Conservation (phyloP, 2,888 invertebrate genomes). For the Colletes collaris region DNA sequence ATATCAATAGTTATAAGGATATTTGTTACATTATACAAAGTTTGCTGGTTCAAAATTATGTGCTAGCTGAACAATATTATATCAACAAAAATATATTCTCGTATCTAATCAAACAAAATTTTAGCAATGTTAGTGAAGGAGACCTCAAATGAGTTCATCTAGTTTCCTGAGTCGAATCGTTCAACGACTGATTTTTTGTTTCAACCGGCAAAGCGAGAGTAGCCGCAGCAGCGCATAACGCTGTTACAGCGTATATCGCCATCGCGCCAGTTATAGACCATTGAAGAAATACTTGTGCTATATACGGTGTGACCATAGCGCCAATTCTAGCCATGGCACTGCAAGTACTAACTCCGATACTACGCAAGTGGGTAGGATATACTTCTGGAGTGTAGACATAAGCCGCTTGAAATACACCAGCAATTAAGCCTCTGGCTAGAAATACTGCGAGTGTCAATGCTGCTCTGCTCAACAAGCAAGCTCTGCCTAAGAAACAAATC, state of each 20-base stretch:
- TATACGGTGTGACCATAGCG: slow-evolving; percentile 96
- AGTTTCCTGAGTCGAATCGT: slow-evolving; percentile 49
- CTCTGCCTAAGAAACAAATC: slow-evolving; percentile 89
- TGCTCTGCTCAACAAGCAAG: slow-evolving; percentile 86
- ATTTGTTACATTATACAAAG: slow-evolving; percentile 17
- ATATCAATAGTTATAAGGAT: slow-evolving; percentile 38
- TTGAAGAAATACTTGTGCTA: slow-evolving; percentile 94
- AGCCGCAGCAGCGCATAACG: slow-evolving; percentile 89
- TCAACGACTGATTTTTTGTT: slow-evolving; percentile 86
- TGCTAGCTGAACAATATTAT: not conserved
- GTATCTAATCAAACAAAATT: not conserved
- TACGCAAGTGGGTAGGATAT: slow-evolving; percentile 94
- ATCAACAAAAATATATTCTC: slow-evolving; percentile 19
- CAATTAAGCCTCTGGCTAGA: slow-evolving; percentile 94
- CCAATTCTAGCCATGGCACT: slow-evolving; percentile 96
- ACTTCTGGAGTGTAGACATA: slow-evolving; percentile 98
- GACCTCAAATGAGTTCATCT: slow-evolving; percentile 35
- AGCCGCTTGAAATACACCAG: slow-evolving; percentile 97
- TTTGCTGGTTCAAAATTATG: not conserved
- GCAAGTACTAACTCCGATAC: slow-evolving; percentile 96
- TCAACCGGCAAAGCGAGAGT: slow-evolving; percentile 93
- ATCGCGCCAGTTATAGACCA: slow-evolving; percentile 90
- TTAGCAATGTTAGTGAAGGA: not conserved
- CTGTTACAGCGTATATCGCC: slow-evolving; percentile 90
- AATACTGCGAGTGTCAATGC: slow-evolving; percentile 93